Conservation (phyloP, 1,140 invertebrate species). For the Drosophila navojoa region DNA sequence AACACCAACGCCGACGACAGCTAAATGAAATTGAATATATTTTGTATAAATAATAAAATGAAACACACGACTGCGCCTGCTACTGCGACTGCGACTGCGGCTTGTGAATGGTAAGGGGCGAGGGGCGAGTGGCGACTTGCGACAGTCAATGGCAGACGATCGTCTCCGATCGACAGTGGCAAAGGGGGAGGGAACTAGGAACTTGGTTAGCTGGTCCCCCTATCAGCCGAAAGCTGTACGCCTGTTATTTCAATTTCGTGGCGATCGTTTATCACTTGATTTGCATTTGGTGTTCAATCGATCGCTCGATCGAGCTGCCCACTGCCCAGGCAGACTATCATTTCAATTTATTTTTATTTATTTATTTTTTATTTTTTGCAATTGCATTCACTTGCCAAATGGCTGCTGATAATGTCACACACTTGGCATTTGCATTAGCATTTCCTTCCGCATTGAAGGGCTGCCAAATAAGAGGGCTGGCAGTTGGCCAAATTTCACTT, state of each 20-base stretch:
- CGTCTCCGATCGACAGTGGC: conserved; percentile 30
- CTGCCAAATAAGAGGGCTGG: conserved; percentile 13
- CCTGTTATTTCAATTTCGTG: conserved; percentile 79
- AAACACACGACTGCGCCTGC: conserved; percentile 44
- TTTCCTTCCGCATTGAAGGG: conserved; percentile 24
- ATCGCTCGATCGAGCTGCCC: conserved; percentile 34
- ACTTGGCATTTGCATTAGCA: conserved; percentile 51
- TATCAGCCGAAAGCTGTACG: conserved; percentile 61
- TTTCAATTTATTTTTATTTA: not conserved
- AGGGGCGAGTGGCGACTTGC: not conserved
- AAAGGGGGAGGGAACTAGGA: conserved; percentile 6
- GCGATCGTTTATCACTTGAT: conserved; percentile 83
- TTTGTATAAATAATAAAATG: conserved; percentile 75
- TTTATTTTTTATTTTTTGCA: not conserved
- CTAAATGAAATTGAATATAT: conserved; percentile 77
- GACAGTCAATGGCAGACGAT: conserved; percentile 49
- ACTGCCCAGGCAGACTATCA: conserved; percentile 20
- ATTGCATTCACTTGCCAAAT: conserved; percentile 38
- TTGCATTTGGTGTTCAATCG: conserved; percentile 67
- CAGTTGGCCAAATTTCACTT: conserved; percentile 53
- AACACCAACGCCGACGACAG: conserved; percentile 32
- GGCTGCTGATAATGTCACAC: conserved; percentile 68
- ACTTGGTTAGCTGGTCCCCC: conserved; percentile 36
- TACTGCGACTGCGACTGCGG: conserved; percentile 32
- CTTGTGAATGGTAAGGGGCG: conserved; percentile 10